A percentile compares a stretch with the other conserved stretches of the same genome.
Evolutionary conservation across 2,113 vertebrate species (phyloP).

Genomic region (Dissostichus mawsoni): DNA sequence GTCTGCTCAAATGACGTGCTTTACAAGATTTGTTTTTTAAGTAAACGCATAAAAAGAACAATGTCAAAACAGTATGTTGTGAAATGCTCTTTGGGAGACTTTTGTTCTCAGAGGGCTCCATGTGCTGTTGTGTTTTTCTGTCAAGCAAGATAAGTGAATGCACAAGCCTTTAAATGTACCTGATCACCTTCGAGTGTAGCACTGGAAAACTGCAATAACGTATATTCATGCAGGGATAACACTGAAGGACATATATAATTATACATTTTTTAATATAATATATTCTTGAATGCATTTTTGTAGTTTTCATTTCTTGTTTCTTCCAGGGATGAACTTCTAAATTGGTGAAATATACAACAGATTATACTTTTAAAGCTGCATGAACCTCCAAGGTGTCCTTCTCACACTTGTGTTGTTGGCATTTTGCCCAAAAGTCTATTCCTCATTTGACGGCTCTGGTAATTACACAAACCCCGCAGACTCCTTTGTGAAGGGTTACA

Average conservation of each 20-base stretch:
- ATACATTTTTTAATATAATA: no score
- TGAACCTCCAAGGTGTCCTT: not conserved
- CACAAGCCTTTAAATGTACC: not conserved
- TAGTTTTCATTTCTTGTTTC: not conserved
- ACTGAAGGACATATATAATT: no score
- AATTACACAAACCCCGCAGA: not conserved
- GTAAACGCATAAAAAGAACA: conserved; percentile 57
- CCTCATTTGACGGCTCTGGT: not conserved
- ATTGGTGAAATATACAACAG: not conserved
- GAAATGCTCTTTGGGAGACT: conserved; percentile 41
- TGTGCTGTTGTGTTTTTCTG: conserved; percentile 19
- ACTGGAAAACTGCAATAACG: not conserved
- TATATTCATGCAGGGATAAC: not conserved
- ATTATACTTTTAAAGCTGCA: not conserved
- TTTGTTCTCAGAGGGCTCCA: not conserved
- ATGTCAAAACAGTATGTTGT: conserved; percentile 51
- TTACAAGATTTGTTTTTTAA: conserved; percentile 53
- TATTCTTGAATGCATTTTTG: not conserved
- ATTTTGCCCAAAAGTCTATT: not conserved
- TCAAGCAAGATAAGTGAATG: conserved; percentile 10
- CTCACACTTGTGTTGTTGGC: not conserved
- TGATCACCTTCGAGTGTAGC: not conserved
- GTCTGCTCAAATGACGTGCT: conserved; percentile 59
- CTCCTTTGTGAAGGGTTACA: not conserved
- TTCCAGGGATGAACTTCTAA: not conserved